Evolutionary conservation across 64 coral and sea anemone genomes (phyloP).

Genomic region (Hydrozoanthus tunicans): DNA sequence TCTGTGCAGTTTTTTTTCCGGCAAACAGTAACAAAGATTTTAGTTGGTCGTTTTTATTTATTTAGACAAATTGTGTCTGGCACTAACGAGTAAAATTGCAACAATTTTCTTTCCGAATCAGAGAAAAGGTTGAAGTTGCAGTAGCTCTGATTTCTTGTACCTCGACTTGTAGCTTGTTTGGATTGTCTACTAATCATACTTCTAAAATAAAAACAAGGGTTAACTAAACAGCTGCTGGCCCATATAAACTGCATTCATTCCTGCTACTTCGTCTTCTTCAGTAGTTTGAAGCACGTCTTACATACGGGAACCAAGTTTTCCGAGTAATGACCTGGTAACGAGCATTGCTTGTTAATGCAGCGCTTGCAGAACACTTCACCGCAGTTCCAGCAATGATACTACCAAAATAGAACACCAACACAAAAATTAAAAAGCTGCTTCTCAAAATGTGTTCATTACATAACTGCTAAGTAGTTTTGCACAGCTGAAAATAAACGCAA

Average conservation of each 20-base stretch:
- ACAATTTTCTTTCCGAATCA: too few species aligned
- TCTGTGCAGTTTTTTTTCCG: too few species aligned
- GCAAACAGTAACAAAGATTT: too few species aligned
- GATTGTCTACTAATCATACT: neutral
- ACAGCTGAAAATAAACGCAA: too few species aligned
- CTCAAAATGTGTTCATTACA: too few species aligned
- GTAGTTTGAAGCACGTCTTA: constrained; percentile 77
- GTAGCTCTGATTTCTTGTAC: too few species aligned
- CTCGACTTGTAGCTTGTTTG: neutral
- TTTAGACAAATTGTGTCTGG: too few species aligned
- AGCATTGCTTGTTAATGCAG: constrained; percentile 88
- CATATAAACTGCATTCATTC: neutral
- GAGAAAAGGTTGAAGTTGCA: too few species aligned
- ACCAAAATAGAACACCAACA: neutral
- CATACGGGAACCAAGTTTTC: constrained; percentile 97
- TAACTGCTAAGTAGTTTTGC: too few species aligned
- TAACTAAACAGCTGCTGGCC: neutral
- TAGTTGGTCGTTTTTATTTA: too few species aligned
- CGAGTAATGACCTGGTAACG: constrained; percentile 96
- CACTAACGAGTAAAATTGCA: too few species aligned
- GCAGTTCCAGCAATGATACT: constrained; percentile 99
- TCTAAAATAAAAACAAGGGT: neutral
- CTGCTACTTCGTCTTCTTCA: constrained; percentile 42
- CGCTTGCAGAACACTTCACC: constrained; percentile 95
- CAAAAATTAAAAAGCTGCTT: neutral